Evolutionary conservation across 2,888 invertebrate species (phyloP).

Genomic region (Acleris holmiana): DNA sequence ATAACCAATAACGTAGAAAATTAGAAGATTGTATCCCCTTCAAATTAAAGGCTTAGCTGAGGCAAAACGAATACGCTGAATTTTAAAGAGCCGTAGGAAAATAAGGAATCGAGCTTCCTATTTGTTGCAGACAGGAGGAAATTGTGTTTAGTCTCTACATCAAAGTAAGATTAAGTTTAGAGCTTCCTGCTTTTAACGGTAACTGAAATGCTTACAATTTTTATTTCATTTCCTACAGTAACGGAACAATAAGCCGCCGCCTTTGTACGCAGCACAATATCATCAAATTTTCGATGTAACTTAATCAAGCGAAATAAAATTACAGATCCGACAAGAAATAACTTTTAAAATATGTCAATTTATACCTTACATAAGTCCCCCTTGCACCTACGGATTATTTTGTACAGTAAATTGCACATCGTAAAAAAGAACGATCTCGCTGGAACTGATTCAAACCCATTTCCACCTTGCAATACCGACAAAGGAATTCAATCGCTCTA

Average conservation of each 20-base stretch:
- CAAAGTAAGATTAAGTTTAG: constrained; percentile 39
- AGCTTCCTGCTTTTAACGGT: constrained; percentile 34
- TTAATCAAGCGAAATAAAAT: constrained; percentile 28
- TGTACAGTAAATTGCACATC: not conserved
- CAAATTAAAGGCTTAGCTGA: constrained; percentile 8
- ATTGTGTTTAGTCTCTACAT: constrained; percentile 45
- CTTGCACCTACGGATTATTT: not conserved
- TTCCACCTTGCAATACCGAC: constrained; percentile 13
- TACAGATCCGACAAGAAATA: constrained; percentile 20
- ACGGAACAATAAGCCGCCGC: constrained; percentile 18
- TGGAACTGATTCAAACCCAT: constrained; percentile 6
- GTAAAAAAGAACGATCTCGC: not conserved
- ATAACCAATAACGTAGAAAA: not conserved
- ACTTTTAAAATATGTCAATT: constrained; percentile 1
- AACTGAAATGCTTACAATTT: constrained; percentile 33
- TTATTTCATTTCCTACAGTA: constrained; percentile 18
- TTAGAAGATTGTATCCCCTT: constrained; percentile 7
- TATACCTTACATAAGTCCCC: too few species aligned
- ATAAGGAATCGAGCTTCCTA: constrained; percentile 36
- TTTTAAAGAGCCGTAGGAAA: constrained; percentile 22
- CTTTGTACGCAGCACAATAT: constrained; percentile 22
- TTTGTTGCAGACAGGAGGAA: constrained; percentile 43
- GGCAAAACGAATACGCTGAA: constrained; percentile 10
- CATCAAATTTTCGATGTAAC: constrained; percentile 24
- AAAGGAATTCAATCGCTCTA: constrained; percentile 36